A percentile compares a stretch with the other conserved stretches of the same genome.
Evolutionary conservation across 2,797 vertebrate genomes (phyloP).

Genomic region (Poecilia gillii): DNA sequence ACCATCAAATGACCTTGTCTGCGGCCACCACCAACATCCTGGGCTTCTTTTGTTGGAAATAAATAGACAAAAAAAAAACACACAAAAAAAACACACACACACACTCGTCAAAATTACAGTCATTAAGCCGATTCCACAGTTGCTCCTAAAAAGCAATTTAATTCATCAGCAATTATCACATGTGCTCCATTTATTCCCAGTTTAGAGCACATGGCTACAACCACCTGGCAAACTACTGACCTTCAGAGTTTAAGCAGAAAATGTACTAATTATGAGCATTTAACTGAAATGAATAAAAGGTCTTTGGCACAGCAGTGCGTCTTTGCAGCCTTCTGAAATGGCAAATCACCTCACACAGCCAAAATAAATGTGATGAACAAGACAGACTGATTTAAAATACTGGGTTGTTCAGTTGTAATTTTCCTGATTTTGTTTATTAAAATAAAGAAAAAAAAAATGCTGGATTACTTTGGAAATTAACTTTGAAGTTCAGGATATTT

Average conservation of each 20-base stretch:
- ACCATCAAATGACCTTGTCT: constrained; percentile 90
- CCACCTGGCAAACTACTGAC: constrained; percentile 9
- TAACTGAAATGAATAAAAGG: constrained; percentile 48
- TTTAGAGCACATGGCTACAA: constrained; percentile 28
- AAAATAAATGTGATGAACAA: constrained; percentile 36
- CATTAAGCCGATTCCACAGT: constrained; percentile 20
- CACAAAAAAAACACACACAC: neutral
- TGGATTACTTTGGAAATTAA: neutral
- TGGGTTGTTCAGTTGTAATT: constrained; percentile 17
- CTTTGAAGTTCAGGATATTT: neutral
- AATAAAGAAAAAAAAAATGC: neutral
- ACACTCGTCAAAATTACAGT: constrained; percentile 18
- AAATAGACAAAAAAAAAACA: neutral
- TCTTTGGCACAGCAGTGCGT: constrained; percentile 27
- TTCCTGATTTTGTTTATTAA: constrained; percentile 5
- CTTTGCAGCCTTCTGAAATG: constrained; percentile 38
- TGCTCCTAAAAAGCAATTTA: constrained; percentile 10
- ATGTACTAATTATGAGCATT: constrained; percentile 27
- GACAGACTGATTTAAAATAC: constrained; percentile 37
- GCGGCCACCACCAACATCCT: constrained; percentile 85
- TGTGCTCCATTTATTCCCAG: constrained; percentile 20
- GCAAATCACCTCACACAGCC: constrained; percentile 21
- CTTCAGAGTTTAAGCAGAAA: constrained; percentile 27
- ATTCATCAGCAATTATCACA: constrained; percentile 10
- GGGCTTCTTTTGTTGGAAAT: constrained; percentile 78